Evolutionary conservation across 1,140 invertebrate genomes (phyloP).

Genomic region (Aporrectodea caliginosa): DNA sequence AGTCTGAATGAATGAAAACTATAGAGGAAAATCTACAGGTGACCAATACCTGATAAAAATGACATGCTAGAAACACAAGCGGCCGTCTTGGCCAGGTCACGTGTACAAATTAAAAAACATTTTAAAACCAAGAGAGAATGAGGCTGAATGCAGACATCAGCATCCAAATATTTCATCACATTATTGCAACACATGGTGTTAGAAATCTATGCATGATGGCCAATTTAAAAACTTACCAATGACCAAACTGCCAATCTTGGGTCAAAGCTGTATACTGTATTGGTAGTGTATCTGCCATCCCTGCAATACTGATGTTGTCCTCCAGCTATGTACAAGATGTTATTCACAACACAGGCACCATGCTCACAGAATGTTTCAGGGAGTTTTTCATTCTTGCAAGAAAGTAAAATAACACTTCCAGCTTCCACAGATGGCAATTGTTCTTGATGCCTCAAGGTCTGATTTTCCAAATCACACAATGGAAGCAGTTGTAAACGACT

Average conservation of each 20-base stretch:
- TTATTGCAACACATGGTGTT: too few relatives aligned
- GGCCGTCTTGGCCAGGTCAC: too few relatives aligned
- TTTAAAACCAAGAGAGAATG: too few relatives aligned
- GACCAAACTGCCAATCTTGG: slow-evolving; percentile 2
- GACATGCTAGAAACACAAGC: too few relatives aligned
- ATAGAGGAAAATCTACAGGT: too few relatives aligned
- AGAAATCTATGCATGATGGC: too few relatives aligned
- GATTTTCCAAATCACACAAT: not conserved
- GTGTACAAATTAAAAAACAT: too few relatives aligned
- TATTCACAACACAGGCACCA: slow-evolving; percentile 12
- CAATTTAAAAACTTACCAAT: slow-evolving; percentile 4
- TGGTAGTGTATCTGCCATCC: slow-evolving; percentile 15
- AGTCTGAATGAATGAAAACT: too few relatives aligned
- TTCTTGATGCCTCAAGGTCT: not conserved
- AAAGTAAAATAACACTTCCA: not conserved
- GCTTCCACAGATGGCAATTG: not conserved
- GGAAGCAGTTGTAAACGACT: slow-evolving; percentile 18
- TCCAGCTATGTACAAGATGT: slow-evolving; percentile 10
- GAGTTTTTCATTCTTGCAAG: not conserved
- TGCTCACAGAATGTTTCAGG: slow-evolving; percentile 22
- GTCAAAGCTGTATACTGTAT: slow-evolving; percentile 6
- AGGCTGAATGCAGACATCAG: too few relatives aligned
- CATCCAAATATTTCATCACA: too few relatives aligned
- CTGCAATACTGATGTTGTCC: slow-evolving; percentile 12
- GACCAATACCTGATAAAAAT: too few relatives aligned